Conservation (phyloP, 2,888 invertebrate species). For the Operophtera brumata region DNA sequence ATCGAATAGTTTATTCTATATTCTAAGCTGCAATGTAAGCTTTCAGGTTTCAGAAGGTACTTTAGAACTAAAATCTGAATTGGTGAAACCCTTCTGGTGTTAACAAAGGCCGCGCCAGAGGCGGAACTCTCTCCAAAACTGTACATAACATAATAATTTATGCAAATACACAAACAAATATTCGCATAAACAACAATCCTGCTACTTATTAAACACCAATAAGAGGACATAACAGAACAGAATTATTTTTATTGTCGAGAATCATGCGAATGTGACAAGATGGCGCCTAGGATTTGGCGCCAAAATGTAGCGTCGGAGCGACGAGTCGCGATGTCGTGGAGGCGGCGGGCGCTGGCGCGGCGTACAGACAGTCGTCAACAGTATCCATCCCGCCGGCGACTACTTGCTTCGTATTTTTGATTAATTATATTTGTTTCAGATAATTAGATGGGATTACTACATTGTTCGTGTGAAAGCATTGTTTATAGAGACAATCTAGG, state of each 20-base stretch:
- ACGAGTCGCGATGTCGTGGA: conserved; percentile 39
- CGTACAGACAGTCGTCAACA: conserved; percentile 43
- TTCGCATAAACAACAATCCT: conserved; percentile 21
- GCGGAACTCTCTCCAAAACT: neutral
- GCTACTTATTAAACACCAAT: conserved; percentile 45
- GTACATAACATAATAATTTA: conserved; percentile 24
- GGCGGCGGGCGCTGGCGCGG: conserved; percentile 25
- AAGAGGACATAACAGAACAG: conserved; percentile 45
- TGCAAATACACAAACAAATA: conserved; percentile 23
- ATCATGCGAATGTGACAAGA: conserved; percentile 64
- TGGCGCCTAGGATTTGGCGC: conserved; percentile 67
- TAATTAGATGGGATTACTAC: conserved; percentile 5
- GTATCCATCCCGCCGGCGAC: conserved; percentile 37
- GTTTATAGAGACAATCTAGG: neutral
- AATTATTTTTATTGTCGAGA: conserved; percentile 70
- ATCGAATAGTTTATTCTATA: too few species aligned
- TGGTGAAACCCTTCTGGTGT: too few species aligned
- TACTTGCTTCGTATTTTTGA: conserved; percentile 19
- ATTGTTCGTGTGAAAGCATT: neutral
- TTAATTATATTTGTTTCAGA: conserved; percentile 19
- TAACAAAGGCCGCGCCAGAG: too few species aligned
- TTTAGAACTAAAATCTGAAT: too few species aligned
- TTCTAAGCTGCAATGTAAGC: too few species aligned
- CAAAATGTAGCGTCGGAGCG: conserved; percentile 55
- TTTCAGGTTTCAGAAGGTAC: too few species aligned